Evolutionary conservation across 2,888 invertebrate genomes (phyloP), one percentile per base, ranked within the genome.

Genomic region (Rhopalosiphum nymphaeae): DNA sequence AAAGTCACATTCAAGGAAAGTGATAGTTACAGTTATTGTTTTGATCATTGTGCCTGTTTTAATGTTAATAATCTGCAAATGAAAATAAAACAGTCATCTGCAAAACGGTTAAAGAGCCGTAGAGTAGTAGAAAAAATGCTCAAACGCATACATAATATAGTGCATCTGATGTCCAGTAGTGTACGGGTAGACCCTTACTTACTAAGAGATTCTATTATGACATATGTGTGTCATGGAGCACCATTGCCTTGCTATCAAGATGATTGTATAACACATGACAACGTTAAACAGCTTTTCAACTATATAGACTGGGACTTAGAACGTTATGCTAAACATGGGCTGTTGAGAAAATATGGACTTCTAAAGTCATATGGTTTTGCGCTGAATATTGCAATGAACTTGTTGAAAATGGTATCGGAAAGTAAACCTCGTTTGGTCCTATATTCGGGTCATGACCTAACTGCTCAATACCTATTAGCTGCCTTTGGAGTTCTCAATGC

Each of bases 381-480:
- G 89, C 97, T 97, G 49, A 98, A 98, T 95, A 97, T 98, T 91
- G 98, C 97, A 0, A 97, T 97, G 86, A 97, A 98, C 95, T 97
- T 98, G 97, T 96, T 98, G 25, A 97, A 97, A 95, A 98, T 98
- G 96, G 97, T 98, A 95, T 97, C 97, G 0, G 97, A 98, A 90
- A 97, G 97, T 94, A 97, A 97, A 94, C 97, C 97, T 0, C 97
- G 97, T 95, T 97, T 98, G 94, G 97, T 98, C 0, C 95, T 98
- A 0, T 98, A 98, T 95, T 99, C 99, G 0, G 99, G 99, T 0
- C 99, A 99, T 95, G 99, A 99, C 96, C 98, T 98, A 95, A 99
- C 99, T 0, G 95, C 99, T 78, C 98, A 98, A 95, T 98, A 98
- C 95, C 96, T 99, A 78, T 97, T 98, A 3, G 96, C 98, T 4